Evolutionary conservation across 2,888 invertebrate species (phyloP).

Genomic region (Andrena chrysosceles): DNA sequence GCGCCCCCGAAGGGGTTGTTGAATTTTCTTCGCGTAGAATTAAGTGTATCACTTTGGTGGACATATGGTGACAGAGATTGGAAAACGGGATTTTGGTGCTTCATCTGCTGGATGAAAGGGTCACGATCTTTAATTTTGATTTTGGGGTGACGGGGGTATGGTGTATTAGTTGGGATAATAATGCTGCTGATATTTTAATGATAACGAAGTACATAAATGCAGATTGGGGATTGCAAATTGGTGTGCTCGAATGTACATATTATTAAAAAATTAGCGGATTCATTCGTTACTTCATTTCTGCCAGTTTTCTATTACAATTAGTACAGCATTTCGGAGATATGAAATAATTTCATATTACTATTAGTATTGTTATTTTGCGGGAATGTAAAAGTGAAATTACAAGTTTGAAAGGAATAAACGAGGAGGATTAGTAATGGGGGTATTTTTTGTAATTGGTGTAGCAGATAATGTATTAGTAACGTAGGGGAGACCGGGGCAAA

Average conservation of each 20-base stretch:
- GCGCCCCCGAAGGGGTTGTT: not conserved
- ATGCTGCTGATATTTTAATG: not conserved
- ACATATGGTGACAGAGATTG: too few species aligned
- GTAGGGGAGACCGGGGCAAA: too few species aligned
- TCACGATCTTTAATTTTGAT: not conserved
- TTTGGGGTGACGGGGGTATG: not conserved
- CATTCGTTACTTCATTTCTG: not conserved
- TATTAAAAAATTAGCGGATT: not conserved
- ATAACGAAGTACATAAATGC: slow-evolving; percentile 1
- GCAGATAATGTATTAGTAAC: too few species aligned
- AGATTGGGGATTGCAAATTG: slow-evolving; percentile 6
- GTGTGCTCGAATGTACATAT: not conserved
- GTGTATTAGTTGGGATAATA: not conserved
- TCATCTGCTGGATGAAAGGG: too few species aligned
- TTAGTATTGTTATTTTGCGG: not conserved
- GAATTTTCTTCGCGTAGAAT: not conserved
- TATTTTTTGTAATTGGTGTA: too few species aligned
- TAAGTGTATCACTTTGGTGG: not conserved
- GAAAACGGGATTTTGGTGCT: too few species aligned
- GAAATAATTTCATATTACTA: too few species aligned
- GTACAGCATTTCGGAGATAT: too few species aligned
- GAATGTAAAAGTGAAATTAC: not conserved
- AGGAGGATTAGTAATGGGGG: too few species aligned
- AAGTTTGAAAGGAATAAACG: not conserved
- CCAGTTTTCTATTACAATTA: not conserved